A percentile compares a stretch with the other conserved stretches of the same genome.
Evolutionary conservation across 2,888 invertebrate genomes (phyloP).

Genomic region (Drosophila nr. perissopoda): DNA sequence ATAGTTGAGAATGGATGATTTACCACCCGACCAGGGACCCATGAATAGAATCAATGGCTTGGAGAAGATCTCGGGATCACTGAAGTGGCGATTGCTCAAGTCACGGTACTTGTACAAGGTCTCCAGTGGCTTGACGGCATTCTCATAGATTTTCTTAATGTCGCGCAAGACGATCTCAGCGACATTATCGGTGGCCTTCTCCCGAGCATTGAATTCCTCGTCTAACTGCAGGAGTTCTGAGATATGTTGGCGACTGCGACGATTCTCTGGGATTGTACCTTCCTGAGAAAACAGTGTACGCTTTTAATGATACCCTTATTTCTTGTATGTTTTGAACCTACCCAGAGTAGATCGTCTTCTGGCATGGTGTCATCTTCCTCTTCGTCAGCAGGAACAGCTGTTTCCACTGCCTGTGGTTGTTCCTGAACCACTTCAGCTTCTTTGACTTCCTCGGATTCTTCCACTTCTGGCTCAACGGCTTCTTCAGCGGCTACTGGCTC

Average conservation of each 20-base stretch:
- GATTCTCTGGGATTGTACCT: slow-evolving; percentile 90
- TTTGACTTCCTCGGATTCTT: slow-evolving; percentile 64
- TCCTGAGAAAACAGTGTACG: slow-evolving; percentile 85
- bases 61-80: slow-evolving; percentile 97
- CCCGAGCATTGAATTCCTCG: slow-evolving; percentile 90
- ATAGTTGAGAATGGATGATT: slow-evolving; percentile 97
- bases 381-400: slow-evolving; percentile 46
- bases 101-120: slow-evolving; percentile 96
- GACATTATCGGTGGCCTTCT: slow-evolving; percentile 89
- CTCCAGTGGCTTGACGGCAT: slow-evolving; percentile 95
- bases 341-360: slow-evolving; percentile 89
- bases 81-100: slow-evolving; percentile 95
- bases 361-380: slow-evolving; percentile 86
- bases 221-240: slow-evolving; percentile 92
- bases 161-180: slow-evolving; percentile 93
- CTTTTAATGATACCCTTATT: not conserved
- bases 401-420: slow-evolving; percentile 72
- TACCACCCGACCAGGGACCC: slow-evolving; percentile 99
- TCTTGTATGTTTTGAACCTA: slow-evolving; percentile 72
- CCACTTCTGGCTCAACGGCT: slow-evolving; percentile 68
- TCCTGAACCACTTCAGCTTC: slow-evolving; percentile 47
- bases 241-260: slow-evolving; percentile 92
- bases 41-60: slow-evolving; percentile 96
- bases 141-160: slow-evolving; percentile 93
- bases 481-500: slow-evolving; percentile 24